These are phyloP conservation scores for Drosophila pseudoananassae DNA, from an alignment of 1,140 invertebrate species.

Conservation along the genomic window DNA sequence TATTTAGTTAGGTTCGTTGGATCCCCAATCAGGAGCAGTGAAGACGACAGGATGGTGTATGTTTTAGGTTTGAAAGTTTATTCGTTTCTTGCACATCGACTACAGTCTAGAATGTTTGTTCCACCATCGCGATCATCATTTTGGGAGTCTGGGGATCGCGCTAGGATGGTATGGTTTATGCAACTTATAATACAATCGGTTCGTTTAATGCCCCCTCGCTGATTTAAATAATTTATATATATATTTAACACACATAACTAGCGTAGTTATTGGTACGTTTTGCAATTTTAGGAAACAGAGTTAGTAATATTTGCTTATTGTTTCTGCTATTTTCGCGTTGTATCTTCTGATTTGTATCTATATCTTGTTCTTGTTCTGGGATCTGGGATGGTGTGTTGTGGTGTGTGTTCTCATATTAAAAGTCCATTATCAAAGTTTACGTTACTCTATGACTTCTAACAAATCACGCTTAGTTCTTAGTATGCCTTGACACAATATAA, in stretches of 20 bases:
- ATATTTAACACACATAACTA: constrained; percentile 76
- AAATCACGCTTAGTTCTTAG: constrained; percentile 69
- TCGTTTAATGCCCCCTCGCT: constrained; percentile 67
- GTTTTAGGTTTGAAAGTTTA: constrained; percentile 71
- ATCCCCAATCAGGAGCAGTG: neutral
- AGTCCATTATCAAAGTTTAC: constrained; percentile 76
- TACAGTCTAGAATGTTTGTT: constrained; percentile 78
- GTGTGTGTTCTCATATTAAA: constrained; percentile 52
- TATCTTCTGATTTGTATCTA: constrained; percentile 25
- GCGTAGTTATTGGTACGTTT: constrained; percentile 76
- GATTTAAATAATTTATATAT: constrained; percentile 73
- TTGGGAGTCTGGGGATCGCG: constrained; percentile 38
- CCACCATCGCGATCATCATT: constrained; percentile 27
- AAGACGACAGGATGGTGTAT: constrained; percentile 2
- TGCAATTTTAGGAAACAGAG: constrained; percentile 80
- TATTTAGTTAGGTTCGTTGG: neutral
- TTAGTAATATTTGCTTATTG: constrained; percentile 76
- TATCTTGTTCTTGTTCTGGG: constrained; percentile 6
- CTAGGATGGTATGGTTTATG: constrained; percentile 65
- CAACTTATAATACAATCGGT: constrained; percentile 81
- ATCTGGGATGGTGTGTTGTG: constrained; percentile 37
- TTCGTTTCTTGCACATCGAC: constrained; percentile 81
- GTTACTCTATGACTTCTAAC: constrained; percentile 73
- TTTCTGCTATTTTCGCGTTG: constrained; percentile 66
- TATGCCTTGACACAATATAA: constrained; percentile 74